Percentiles rank a stretch among this genome's conserved stretches.
These are phyloP conservation scores for Protonemura montana DNA, from an alignment of 2,888 invertebrate genomes.

Conservation along the genomic window DNA sequence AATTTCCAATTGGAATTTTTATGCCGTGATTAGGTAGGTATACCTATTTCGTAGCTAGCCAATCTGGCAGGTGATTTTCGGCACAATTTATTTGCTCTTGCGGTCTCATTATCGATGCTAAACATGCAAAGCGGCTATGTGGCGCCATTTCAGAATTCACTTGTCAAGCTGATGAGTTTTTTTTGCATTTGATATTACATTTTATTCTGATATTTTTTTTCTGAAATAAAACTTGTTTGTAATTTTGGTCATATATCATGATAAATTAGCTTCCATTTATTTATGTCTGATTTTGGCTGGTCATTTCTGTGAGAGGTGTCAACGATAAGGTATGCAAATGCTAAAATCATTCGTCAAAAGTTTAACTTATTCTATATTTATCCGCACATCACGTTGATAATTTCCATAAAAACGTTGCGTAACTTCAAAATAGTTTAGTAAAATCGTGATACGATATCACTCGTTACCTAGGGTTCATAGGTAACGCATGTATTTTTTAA, in stretches of 20 bases:
- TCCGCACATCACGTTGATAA: neutral
- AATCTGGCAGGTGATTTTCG: neutral
- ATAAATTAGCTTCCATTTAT: neutral
- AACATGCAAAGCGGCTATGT: neutral
- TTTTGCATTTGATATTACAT: neutral
- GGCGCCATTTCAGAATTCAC: conserved; percentile 5
- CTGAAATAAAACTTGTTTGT: neutral
- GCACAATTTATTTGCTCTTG: neutral
- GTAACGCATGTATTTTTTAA: too few species aligned
- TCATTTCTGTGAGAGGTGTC: neutral
- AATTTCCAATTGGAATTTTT: neutral
- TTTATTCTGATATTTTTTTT: neutral
- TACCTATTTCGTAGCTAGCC: neutral
- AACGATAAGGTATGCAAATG: neutral
- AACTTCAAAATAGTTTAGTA: neutral
- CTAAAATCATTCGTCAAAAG: neutral
- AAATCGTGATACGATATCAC: too few species aligned
- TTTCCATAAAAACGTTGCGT: neutral
- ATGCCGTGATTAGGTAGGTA: too few species aligned
- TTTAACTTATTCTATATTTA: neutral
- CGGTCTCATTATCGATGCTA: neutral
- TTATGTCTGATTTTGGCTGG: neutral
- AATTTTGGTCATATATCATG: neutral
- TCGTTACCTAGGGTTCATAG: too few species aligned
- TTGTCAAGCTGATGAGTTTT: neutral